Evolutionary conservation across 2,888 invertebrate genomes (phyloP), one percentile per base, ranked within the genome.

Genomic region (Ichneumoninae sp.): DNA sequence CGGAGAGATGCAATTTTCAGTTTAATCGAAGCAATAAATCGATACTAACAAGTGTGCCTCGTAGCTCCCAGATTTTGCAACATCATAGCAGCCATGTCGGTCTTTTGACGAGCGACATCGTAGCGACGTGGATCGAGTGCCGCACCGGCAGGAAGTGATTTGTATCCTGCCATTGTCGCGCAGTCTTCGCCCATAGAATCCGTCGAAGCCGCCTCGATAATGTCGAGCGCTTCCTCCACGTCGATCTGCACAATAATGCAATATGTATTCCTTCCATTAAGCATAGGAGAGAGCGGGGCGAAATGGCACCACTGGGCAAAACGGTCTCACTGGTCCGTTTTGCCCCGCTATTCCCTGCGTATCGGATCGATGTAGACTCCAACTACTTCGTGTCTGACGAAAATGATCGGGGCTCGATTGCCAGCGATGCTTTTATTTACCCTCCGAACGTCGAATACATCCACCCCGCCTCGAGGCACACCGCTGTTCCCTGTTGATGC

Each of bases 61-160:
- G 95, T 94, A 54, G 95, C 94, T 71, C 97, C 97, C 47, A 97
- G 95, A 91, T 97, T 97, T 90, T 96, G 96, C 4, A 97, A 94
- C 85, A 97, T 94, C 86, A 96, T 95, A 65, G 97, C 97, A 4
- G 97, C 96, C 88, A 97, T 95, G 92, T 97, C 97, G 60, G 97
- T 96, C 90, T 97, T 96, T 91, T 97, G 97, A 86, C 97, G 95
- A 22, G 96, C 96, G 13, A 96, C 95, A 91, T 97, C 97, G 95
- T 96, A 97, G 65, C 96, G 95, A 65, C 95, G 94, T 1, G 97
- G 96, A 92, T 96, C 95, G 87, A 97, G 94, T 44, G 96, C 96
- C 33, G 97, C 96, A 50, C 96, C 96, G 50, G 97, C 96, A 83
- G 95, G 95, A 84, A 97, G 94, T 22, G 96, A 91, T 80, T 92